Percentiles rank a stretch among this genome's conserved stretches.
Conservation (phyloP, 2,888 invertebrate species). For the Leptinotarsa tumamoca region DNA sequence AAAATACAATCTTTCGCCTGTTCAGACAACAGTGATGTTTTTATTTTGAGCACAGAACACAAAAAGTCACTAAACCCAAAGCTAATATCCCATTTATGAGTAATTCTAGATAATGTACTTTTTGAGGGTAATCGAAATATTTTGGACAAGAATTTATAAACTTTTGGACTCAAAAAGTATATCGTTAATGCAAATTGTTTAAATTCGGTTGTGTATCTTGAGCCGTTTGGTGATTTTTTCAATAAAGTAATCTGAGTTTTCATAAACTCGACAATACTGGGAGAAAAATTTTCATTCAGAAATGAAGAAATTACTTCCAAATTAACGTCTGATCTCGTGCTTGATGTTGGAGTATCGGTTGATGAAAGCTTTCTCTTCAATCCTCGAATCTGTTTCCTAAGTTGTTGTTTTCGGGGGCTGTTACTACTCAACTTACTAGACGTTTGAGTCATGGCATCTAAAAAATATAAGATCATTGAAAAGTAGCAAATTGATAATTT, state of each 20-base stretch:
- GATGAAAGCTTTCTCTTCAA: constrained; percentile 1
- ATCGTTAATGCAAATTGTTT: constrained; percentile 6
- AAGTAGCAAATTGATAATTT: background rate
- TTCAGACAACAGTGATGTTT: constrained; percentile 2
- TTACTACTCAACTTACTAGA: constrained; percentile 3
- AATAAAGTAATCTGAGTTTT: constrained; percentile 1
- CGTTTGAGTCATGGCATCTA: constrained; percentile 2
- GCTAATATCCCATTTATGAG: constrained; percentile 21
- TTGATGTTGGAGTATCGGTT: background rate
- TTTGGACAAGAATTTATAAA: constrained; percentile 24
- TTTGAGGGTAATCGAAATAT: constrained; percentile 24
- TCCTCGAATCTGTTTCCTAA: constrained; percentile 3
- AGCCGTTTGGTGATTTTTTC: constrained; percentile 7
- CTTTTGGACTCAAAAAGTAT: constrained; percentile 29
- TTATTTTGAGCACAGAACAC: constrained; percentile 10
- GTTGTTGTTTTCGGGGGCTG: constrained; percentile 4
- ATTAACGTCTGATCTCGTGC: constrained; percentile 1
- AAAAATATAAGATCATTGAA: background rate
- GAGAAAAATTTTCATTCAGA: background rate
- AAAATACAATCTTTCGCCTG: constrained; percentile 16
- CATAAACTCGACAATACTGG: background rate
- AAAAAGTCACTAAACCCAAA: constrained; percentile 14
- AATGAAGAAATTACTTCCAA: constrained; percentile 2
- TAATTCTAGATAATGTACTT: constrained; percentile 22
- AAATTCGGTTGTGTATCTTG: background rate